Percentiles rank a stretch among this genome's conserved stretches.
These are phyloP conservation scores for Hydropsyche betteni DNA, from an alignment of 2,888 invertebrate genomes.

Conservation along the genomic window DNA sequence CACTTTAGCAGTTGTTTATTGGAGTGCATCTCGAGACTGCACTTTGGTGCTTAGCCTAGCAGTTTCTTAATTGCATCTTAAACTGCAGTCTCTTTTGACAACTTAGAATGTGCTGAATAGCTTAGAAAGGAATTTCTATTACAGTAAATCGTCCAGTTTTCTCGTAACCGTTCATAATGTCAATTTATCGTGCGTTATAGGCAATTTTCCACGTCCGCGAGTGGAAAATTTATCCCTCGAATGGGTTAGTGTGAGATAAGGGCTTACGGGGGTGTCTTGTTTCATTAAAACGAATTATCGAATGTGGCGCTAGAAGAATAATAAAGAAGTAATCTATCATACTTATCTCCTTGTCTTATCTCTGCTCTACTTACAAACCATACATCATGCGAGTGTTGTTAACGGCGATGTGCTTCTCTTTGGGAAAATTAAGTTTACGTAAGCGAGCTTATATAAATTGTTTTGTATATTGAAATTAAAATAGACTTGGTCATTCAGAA, in stretches of 20 bases:
- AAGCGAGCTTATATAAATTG: no score
- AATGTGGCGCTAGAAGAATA: background rate
- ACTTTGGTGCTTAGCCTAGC: background rate
- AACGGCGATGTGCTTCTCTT: no score
- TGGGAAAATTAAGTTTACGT: no score
- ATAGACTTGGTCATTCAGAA: no score
- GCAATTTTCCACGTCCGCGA: background rate
- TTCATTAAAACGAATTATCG: conserved; percentile 26
- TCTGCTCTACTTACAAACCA: conserved; percentile 1
- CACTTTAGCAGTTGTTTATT: no score
- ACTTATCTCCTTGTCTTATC: conserved; percentile 18
- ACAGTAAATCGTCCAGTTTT: no score
- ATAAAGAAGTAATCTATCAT: conserved; percentile 28
- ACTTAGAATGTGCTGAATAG: no score
- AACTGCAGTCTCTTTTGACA: background rate
- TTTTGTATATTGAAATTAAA: no score
- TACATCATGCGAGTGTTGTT: background rate
- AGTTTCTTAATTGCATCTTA: conserved; percentile 11
- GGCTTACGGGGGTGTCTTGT: background rate
- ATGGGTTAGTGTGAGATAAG: conserved; percentile 3
- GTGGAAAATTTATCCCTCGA: background rate
- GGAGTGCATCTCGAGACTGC: background rate
- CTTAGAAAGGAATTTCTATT: no score
- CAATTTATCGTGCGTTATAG: background rate
- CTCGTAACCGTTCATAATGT: conserved; percentile 1